These are phyloP conservation scores for Takifugu bimaculatus DNA, from an alignment of 2,113 vertebrate species.

Conservation along the genomic window DNA sequence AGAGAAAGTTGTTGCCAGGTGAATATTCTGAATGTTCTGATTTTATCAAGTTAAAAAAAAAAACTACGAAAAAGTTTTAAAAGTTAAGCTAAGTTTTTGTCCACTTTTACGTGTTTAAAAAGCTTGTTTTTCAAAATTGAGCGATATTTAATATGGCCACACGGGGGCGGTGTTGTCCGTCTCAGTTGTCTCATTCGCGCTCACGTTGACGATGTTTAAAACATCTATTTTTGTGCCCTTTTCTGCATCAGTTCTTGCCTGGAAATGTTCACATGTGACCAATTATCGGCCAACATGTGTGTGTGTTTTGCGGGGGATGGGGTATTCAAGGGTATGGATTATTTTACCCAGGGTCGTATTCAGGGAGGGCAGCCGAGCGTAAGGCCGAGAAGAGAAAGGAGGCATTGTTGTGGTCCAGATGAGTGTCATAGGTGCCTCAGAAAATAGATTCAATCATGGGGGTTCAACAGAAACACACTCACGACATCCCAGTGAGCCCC, in stretches of 20 bases:
- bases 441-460: conserved; percentile 52
- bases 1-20: neutral
- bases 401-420: conserved; percentile 60
- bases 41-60: too few species aligned
- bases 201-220: neutral
- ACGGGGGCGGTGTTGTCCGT: conserved; percentile 37
- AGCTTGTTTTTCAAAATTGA: neutral
- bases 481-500: conserved; percentile 32
- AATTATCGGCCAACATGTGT: conserved; percentile 31
- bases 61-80: too few species aligned
- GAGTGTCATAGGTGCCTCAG: conserved; percentile 41
- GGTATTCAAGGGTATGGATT: conserved; percentile 55
- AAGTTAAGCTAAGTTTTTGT: too few species aligned
- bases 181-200: neutral
- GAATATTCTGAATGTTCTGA: too few species aligned
- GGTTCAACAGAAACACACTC: conserved; percentile 55
- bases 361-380: conserved; percentile 54
- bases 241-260: neutral
- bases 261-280: conserved; percentile 15
- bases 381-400: conserved; percentile 65
- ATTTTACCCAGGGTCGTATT: conserved; percentile 58
- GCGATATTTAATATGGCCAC: conserved; percentile 7
- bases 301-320: conserved; percentile 26
- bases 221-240: neutral
- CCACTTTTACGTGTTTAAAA: neutral